phyloP scores from a whole-genome alignment of 2,797 vertebrate genomes.

The Tachyglossus aculeatus region DNA sequence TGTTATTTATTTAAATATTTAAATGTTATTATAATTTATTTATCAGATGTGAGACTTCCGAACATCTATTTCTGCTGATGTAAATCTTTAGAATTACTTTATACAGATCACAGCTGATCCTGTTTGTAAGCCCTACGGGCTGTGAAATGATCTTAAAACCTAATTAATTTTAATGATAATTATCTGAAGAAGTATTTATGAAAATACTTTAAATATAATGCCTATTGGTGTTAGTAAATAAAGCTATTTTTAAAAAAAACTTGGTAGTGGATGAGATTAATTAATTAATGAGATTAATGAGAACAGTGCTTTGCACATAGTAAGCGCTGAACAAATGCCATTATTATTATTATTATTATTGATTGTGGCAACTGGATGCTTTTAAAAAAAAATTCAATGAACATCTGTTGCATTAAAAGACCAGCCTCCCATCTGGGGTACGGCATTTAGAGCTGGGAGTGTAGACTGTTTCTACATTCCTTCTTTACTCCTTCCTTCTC shows the following conservation, averaged over 20 bases:
- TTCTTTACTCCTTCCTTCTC: too few relatives aligned
- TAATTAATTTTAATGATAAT: slow-evolving; percentile 17
- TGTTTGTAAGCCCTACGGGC: slow-evolving; percentile 77
- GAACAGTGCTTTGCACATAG: not conserved
- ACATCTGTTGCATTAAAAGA: too few relatives aligned
- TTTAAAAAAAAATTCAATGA: too few relatives aligned
- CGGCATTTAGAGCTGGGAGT: too few relatives aligned
- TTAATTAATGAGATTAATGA: slow-evolving; percentile 7
- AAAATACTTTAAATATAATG: slow-evolving; percentile 29
- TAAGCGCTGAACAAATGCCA: not conserved
- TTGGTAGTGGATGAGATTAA: not conserved
- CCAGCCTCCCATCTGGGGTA: too few relatives aligned
- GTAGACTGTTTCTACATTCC: too few relatives aligned
- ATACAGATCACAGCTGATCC: slow-evolving; percentile 71
- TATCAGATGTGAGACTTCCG: slow-evolving; percentile 50
- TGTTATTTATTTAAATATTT: slow-evolving; percentile 76
- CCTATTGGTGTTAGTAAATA: slow-evolving; percentile 23
- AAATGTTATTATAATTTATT: slow-evolving; percentile 70
- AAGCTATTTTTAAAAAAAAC: slow-evolving; percentile 69
- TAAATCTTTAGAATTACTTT: slow-evolving; percentile 29
- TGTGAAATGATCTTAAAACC: slow-evolving; percentile 49
- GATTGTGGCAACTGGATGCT: too few relatives aligned
- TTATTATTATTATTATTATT: too few relatives aligned
- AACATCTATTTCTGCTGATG: slow-evolving; percentile 37
- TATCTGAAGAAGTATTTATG: slow-evolving; percentile 70